Evolutionary conservation across 2,888 invertebrate species (phyloP).

Genomic region (Tuta absoluta): DNA sequence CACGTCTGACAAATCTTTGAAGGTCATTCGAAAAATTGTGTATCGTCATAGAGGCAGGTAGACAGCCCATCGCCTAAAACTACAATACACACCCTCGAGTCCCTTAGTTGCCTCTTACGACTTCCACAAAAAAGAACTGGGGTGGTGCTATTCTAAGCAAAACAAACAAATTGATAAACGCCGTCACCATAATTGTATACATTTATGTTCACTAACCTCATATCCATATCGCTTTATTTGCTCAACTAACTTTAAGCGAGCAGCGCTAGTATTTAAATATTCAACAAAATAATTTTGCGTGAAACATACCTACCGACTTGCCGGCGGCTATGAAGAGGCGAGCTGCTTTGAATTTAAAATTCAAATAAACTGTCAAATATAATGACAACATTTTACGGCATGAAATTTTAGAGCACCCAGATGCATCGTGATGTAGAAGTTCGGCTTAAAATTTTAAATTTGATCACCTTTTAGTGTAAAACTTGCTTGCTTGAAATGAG

Average conservation of each 20-base stretch:
- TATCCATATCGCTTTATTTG: no score
- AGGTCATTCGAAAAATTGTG: no score
- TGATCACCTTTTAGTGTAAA: constrained; percentile 6
- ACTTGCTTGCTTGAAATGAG: background rate
- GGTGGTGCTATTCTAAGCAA: no score
- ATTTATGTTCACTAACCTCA: no score
- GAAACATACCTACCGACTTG: constrained; percentile 21
- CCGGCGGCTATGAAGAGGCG: background rate
- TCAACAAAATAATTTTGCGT: constrained; percentile 31
- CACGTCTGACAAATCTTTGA: no score
- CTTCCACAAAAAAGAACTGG: no score
- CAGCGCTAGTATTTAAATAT: constrained; percentile 25
- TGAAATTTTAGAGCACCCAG: constrained; percentile 2
- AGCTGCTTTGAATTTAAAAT: constrained; percentile 4
- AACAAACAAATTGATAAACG: no score
- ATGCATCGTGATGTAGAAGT: constrained; percentile 8
- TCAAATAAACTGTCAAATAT: constrained; percentile 10
- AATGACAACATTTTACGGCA: constrained; percentile 2
- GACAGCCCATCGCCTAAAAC: no score
- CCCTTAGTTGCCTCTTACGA: no score
- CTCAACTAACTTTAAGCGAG: background rate
- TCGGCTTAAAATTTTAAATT: constrained; percentile 8
- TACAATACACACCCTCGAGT: no score
- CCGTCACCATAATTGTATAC: no score
- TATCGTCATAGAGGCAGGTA: no score